phyloP scores from a whole-genome alignment of 2,113 vertebrate species.

The Gambusia holbrooki region DNA sequence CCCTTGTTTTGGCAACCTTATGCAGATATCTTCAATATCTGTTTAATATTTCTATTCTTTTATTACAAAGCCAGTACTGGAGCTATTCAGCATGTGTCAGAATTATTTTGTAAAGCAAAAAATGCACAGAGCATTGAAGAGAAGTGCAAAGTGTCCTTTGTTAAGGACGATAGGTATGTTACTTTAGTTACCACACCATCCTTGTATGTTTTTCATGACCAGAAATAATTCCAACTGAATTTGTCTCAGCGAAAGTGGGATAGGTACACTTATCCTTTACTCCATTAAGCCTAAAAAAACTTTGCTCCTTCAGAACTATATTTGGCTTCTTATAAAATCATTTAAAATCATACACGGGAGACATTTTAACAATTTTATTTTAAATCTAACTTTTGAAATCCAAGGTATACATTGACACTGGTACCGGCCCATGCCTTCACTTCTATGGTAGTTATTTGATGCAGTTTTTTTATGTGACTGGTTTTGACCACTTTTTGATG shows the following conservation, averaged over 20 bases:
- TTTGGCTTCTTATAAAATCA: neutral
- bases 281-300: neutral
- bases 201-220: neutral
- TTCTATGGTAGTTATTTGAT: neutral
- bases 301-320: neutral
- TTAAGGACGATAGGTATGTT: neutral
- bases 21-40: neutral
- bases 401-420: neutral
- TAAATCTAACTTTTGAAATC: neutral
- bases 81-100: neutral
- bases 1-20: neutral
- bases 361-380: neutral
- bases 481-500: slow-evolving; percentile 15
- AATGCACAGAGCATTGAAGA: neutral
- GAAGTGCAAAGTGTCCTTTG: neutral
- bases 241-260: too few relatives aligned
- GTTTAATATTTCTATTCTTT: neutral
- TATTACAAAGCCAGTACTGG: too few relatives aligned
- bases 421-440: neutral
- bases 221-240: neutral
- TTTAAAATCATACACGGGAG: neutral
- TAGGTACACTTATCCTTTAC: neutral
- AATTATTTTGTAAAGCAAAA: neutral
- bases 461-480: neutral
- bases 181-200: neutral